Base-by-base conservation (phyloP, 2,797 vertebrate species). In the Erethizon dorsatum region DNA sequence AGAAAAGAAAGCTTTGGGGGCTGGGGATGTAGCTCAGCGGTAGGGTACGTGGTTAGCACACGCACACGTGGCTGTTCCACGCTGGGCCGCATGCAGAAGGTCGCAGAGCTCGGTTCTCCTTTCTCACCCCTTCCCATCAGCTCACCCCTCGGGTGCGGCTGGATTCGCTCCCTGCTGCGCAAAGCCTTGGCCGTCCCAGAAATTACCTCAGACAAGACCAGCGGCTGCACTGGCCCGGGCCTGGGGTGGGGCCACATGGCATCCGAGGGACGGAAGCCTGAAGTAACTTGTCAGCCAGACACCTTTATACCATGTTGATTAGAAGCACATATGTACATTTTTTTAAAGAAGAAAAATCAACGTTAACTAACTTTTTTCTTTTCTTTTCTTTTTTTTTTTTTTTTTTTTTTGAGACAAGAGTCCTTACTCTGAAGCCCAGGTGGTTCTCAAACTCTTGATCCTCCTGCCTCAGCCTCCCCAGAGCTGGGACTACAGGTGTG, bases 131-230 rank as follows among this genome's bases (percentile, higher is more conserved):
- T 80, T 77, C 31, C 54, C 33, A 77, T 71, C 65, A 61, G 75
- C 28, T 45, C 41, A 8, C 15, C 88, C 87, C 28, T 88, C 57
- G 28, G 54, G 37, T 41, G 50, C 87, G 45, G 31, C 78, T 50
- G 82, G n/a, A 13, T 45, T 82, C 82, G 24, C 31, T 95, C 12
- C 96, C 56, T 86, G 65, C 78, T 52, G 31, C 80, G 83, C 69
- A 95, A 93, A 96, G 47, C 41, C 56, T 90, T 65, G 17, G 57
- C 61, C 67, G 15, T 91, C 82, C 45, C n/a, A 50, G 90, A 54
- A 88, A 88, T 78, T 71, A 80, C 54, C 87, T 73, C 52, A 86
- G 84, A 15, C 13, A 61, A 94, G 96, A 90, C 14, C 41, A 83
- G 84, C 88, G n/a, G 57, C 59, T 84, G 71, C 18, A 20, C 5